Conservation (phyloP, 2,797 vertebrate species). For the Acestrorhynchus altus region DNA sequence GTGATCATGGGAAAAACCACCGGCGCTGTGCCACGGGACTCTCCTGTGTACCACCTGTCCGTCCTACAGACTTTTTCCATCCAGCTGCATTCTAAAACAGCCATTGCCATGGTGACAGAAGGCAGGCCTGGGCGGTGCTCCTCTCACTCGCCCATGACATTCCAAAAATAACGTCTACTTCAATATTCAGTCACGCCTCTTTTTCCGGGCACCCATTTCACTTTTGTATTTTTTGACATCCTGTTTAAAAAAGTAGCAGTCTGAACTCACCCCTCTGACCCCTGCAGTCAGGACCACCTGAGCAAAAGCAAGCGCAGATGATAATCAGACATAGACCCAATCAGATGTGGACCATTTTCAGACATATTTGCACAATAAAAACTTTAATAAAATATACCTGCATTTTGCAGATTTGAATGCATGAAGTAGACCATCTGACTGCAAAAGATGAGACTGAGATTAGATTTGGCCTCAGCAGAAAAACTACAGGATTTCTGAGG, state of each 20-base stretch:
- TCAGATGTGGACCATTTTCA: no score
- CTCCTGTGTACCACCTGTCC: slow-evolving; percentile 81
- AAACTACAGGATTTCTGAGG: no score
- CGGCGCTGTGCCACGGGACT: slow-evolving; percentile 71
- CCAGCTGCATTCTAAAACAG: slow-evolving; percentile 72
- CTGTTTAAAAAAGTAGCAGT: slow-evolving; percentile 38
- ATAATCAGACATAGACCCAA: no score
- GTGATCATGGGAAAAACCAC: slow-evolving; percentile 53
- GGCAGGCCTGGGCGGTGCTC: slow-evolving; percentile 75
- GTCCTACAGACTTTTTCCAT: slow-evolving; percentile 80
- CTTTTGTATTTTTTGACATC: slow-evolving; percentile 49
- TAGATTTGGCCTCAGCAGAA: no score
- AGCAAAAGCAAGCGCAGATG: no score
- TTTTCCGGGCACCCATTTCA: slow-evolving; percentile 73
- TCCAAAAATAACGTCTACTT: slow-evolving; percentile 77
- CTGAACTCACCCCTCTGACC: background rate
- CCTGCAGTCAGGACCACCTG: no score
- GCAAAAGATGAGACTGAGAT: no score
- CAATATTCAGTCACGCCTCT: slow-evolving; percentile 74
- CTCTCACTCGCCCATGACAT: slow-evolving; percentile 55
- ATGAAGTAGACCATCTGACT: no score
- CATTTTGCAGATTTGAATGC: no score
- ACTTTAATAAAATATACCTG: no score
- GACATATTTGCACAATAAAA: no score
- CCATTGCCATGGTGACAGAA: slow-evolving; percentile 78